Evolutionary conservation across 1,140 invertebrate genomes (phyloP).

Genomic region (Eriosoma lanigerum): DNA sequence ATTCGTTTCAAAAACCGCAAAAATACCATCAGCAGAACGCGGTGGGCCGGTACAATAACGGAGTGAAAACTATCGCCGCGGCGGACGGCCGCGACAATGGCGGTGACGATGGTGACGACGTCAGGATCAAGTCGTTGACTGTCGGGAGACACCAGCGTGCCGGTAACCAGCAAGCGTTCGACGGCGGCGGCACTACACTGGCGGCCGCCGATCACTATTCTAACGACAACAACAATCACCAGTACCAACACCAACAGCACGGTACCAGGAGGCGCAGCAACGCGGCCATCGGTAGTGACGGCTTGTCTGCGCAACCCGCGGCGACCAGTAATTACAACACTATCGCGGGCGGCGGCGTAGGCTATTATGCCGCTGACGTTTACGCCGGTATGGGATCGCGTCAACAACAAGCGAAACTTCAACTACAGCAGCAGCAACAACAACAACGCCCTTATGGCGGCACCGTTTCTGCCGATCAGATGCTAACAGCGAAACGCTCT

Average conservation of each 20-base stretch:
- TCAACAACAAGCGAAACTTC: slow-evolving; percentile 40
- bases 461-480: background rate
- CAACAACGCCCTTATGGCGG: slow-evolving; percentile 50
- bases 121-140: background rate
- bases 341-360: background rate
- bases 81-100: background rate
- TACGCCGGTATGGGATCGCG: slow-evolving; percentile 27
- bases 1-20: slow-evolving; percentile 18
- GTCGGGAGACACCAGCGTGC: background rate
- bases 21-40: slow-evolving; percentile 55
- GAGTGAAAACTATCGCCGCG: background rate
- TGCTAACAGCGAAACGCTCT: background rate
- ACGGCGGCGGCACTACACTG: background rate
- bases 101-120: background rate
- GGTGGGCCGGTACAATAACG: slow-evolving; percentile 60
- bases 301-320: background rate
- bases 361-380: slow-evolving; percentile 8
- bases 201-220: background rate
- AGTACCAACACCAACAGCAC: background rate
- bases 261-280: slow-evolving; percentile 8
- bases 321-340: background rate
- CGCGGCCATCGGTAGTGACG: background rate
- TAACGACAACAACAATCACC: background rate
- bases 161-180: background rate
- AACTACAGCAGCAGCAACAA: slow-evolving; percentile 57